Conservation (phyloP, 2,888 invertebrate genomes). For the Macrosoma leucophasiata region DNA sequence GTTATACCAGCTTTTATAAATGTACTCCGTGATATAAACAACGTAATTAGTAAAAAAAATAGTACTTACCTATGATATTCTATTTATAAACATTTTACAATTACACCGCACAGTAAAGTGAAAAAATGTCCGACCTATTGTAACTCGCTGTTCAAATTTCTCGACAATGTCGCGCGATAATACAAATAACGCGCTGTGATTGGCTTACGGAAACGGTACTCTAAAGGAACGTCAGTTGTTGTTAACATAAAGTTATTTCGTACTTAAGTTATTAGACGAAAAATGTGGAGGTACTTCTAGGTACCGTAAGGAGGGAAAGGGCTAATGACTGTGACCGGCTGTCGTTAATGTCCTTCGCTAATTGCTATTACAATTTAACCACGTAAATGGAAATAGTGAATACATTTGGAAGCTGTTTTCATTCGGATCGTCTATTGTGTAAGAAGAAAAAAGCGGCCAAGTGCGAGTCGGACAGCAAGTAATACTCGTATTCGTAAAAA, state of each 20-base stretch:
- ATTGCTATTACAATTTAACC: too few relatives aligned
- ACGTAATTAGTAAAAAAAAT: constrained; percentile 11
- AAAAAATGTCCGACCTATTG: constrained; percentile 10
- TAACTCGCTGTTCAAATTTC: constrained; percentile 6
- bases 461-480: too few relatives aligned
- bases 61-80: constrained; percentile 16
- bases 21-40: constrained; percentile 3
- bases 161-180: constrained; percentile 4
- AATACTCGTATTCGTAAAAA: too few relatives aligned
- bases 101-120: constrained; percentile 8
- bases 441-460: too few relatives aligned
- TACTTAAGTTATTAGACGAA: constrained; percentile 16
- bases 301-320: constrained; percentile 18
- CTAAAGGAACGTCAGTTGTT: constrained; percentile 9
- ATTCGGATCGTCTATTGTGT: too few relatives aligned
- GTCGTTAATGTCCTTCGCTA: too few relatives aligned
- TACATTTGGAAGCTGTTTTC: too few relatives aligned
- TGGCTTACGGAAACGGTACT: constrained; percentile 10
- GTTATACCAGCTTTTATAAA: constrained; percentile 1
- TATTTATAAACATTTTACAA: constrained; percentile 16
- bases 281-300: constrained; percentile 13
- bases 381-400: too few relatives aligned
- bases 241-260: constrained; percentile 12
- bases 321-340: too few relatives aligned
- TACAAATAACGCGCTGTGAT: constrained; percentile 9